Conservation (phyloP, 2,113 vertebrate genomes). For the Indri indri region DNA sequence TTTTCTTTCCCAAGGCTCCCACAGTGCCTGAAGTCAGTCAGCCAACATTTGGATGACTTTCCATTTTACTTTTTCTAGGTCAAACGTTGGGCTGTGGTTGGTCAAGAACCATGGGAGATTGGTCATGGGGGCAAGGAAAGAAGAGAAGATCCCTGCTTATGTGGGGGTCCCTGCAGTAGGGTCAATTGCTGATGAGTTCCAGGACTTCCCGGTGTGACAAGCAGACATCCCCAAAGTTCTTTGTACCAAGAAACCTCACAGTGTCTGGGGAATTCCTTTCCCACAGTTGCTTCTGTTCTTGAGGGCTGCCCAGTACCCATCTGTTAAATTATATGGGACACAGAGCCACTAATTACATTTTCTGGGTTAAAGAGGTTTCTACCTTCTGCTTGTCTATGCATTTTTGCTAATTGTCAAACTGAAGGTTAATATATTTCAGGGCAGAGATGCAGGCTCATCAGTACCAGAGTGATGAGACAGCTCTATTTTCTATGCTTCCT, state of each 20-base stretch:
- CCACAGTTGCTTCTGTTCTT: background rate
- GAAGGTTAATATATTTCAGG: background rate
- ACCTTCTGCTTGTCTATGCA: background rate
- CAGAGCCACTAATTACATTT: background rate
- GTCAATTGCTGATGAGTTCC: background rate
- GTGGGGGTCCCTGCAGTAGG: background rate
- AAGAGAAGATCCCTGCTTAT: background rate
- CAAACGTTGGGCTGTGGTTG: background rate
- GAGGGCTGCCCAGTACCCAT: background rate
- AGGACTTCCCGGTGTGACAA: background rate
- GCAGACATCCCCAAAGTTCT: background rate
- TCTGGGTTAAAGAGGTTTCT: background rate
- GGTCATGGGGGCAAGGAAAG: background rate
- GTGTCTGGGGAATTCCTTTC: constrained; percentile 7
- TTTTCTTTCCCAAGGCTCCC: background rate
- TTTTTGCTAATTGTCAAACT: background rate
- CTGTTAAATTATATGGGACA: background rate
- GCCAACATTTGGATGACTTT: background rate
- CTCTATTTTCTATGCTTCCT: background rate
- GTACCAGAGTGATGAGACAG: background rate
- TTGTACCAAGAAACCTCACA: background rate
- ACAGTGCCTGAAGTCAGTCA: background rate
- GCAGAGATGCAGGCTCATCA: background rate
- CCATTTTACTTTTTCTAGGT: background rate
- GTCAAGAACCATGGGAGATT: background rate